A percentile compares a stretch with the other conserved stretches of the same genome.
Conservation (phyloP, 2,113 vertebrate species). For the Bubalus kerabau region DNA sequence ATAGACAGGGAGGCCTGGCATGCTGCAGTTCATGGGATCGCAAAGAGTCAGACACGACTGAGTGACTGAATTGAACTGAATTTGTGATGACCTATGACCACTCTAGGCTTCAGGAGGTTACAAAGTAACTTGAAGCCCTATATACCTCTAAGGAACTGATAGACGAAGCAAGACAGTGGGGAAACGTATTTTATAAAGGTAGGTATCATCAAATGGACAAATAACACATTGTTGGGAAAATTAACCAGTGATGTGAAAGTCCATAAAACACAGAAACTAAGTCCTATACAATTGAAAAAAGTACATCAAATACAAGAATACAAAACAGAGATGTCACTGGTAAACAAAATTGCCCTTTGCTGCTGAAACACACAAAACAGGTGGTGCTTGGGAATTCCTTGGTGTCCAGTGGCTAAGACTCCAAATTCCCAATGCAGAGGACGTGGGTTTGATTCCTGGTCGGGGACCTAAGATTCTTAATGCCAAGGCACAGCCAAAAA, state of each 20-base stretch:
- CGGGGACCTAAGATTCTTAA: not conserved
- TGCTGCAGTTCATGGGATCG: fast-evolving
- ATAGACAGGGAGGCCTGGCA: no score
- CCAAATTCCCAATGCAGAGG: not conserved
- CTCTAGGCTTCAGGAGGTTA: not conserved
- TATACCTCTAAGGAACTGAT: not conserved
- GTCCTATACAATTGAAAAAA: not conserved
- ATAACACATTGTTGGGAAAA: not conserved
- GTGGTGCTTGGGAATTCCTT: not conserved
- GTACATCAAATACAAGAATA: not conserved
- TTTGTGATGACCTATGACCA: not conserved
- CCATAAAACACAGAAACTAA: not conserved
- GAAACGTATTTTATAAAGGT: not conserved
- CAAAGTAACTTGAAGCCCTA: not conserved
- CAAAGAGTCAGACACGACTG: no score
- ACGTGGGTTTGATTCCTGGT: not conserved
- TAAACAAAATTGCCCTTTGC: not conserved
- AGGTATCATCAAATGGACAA: not conserved
- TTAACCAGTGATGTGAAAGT: not conserved
- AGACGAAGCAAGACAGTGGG: not conserved
- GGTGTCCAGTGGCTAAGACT: not conserved
- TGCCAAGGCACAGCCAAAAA: not conserved
- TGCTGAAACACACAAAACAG: not conserved
- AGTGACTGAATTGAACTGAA: not conserved
- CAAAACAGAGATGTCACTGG: not conserved